These are phyloP conservation scores for Ammospiza maritima DNA, from an alignment of 2,797 vertebrate genomes.

Conservation along the genomic window DNA sequence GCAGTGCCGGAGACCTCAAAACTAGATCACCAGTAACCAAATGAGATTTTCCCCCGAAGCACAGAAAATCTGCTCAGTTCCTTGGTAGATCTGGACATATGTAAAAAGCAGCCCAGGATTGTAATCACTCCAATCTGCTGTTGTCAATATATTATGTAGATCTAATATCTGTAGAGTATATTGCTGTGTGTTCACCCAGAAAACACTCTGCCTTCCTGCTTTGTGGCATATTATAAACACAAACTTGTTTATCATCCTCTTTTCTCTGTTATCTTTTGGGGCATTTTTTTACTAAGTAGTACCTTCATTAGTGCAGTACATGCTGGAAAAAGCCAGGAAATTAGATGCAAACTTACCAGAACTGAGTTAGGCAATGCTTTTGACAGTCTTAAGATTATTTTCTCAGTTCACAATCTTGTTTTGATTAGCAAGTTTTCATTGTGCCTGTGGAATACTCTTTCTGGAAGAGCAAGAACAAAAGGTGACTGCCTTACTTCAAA, in stretches of 20 bases:
- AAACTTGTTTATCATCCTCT: background rate
- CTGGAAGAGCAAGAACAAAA: background rate
- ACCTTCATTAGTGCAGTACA: background rate
- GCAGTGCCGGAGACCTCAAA: background rate
- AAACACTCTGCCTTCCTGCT: background rate
- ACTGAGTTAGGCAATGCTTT: background rate
- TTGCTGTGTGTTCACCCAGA: background rate
- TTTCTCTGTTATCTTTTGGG: background rate
- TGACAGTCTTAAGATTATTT: background rate
- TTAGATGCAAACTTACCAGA: background rate
- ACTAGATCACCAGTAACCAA: background rate
- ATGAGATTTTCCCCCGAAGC: background rate
- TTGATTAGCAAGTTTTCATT: background rate
- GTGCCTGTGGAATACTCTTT: background rate
- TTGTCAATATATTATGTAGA: background rate
- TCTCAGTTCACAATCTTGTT: background rate
- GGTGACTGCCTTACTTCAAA: background rate
- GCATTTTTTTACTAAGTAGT: background rate
- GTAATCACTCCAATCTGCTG: background rate
- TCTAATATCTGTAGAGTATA: background rate
- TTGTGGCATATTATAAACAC: background rate
- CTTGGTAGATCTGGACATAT: background rate
- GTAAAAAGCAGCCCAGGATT: background rate
- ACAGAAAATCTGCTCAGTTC: background rate
- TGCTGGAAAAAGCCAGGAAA: background rate